Evolutionary conservation across 2,113 vertebrate species (phyloP).

Genomic region (Misgurnus mizolepis): DNA sequence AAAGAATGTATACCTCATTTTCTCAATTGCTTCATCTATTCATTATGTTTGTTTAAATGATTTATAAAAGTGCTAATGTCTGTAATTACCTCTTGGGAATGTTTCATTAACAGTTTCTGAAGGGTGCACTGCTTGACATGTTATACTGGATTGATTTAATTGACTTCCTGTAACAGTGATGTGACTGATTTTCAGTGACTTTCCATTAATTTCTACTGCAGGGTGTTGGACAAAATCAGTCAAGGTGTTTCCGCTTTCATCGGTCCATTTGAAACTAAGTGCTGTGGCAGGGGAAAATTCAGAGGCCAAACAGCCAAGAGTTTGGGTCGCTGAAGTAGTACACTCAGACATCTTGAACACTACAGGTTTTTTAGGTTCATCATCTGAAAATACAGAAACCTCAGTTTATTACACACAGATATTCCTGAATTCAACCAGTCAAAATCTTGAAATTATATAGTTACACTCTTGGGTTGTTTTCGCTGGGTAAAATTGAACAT

Average conservation of each 20-base stretch:
- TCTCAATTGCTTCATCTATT: neutral
- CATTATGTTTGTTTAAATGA: neutral
- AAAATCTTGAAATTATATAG: neutral
- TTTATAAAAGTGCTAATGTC: neutral
- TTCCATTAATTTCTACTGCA: neutral
- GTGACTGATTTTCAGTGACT: neutral
- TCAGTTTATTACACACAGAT: neutral
- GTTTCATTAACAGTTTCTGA: neutral
- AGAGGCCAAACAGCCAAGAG: slow-evolving; percentile 6
- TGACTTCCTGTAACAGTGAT: neutral
- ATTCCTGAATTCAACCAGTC: neutral
- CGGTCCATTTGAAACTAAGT: slow-evolving; percentile 7
- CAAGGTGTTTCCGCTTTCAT: neutral
- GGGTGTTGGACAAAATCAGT: slow-evolving; percentile 16
- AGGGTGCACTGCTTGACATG: neutral
- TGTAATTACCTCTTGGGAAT: neutral
- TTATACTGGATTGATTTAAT: neutral
- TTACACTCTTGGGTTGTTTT: too few species aligned
- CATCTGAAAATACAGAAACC: neutral
- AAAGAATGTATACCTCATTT: neutral
- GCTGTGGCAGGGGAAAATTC: neutral
- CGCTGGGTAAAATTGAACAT: too few species aligned
- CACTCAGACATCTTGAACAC: neutral
- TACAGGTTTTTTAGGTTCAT: neutral
- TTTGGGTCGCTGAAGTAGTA: neutral